Evolutionary conservation across 2,797 vertebrate genomes (phyloP).

Genomic region (Myotis vivesi): DNA sequence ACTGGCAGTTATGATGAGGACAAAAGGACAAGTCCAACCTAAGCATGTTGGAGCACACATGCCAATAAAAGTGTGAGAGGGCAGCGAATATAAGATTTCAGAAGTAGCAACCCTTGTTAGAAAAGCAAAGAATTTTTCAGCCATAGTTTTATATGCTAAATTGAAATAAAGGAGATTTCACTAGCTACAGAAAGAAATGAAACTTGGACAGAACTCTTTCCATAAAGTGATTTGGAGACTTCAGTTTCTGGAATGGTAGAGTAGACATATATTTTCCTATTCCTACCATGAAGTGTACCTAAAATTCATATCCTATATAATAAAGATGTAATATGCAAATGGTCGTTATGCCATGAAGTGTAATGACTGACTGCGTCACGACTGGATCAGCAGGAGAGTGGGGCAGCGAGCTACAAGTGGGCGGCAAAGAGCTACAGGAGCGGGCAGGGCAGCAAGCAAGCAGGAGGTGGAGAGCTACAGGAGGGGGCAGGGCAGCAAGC

Average conservation of each 20-base stretch:
- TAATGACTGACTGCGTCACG: too few relatives aligned
- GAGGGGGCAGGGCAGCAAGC: too few relatives aligned
- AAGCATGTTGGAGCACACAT: not conserved
- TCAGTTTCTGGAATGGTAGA: not conserved
- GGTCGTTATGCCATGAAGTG: too few relatives aligned
- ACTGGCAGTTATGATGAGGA: not conserved
- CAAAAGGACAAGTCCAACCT: not conserved
- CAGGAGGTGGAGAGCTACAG: too few relatives aligned
- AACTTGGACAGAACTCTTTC: not conserved
- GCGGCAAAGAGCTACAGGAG: too few relatives aligned
- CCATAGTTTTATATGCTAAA: not conserved
- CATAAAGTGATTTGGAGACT: not conserved
- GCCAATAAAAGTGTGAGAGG: not conserved
- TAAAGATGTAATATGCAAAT: too few relatives aligned
- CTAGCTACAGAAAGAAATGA: conserved; percentile 25
- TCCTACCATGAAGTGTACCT: not conserved
- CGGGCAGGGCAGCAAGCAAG: too few relatives aligned
- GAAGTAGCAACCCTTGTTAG: not conserved
- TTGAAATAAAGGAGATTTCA: conserved; percentile 13
- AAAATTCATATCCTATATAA: not conserved
- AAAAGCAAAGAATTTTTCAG: conserved; percentile 3
- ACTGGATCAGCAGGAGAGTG: too few relatives aligned
- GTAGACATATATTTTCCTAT: not conserved
- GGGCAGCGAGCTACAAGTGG: too few relatives aligned
- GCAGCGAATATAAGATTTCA: not conserved